A percentile compares a stretch with the other conserved stretches of the same genome.
phyloP scores from a whole-genome alignment of 2,113 vertebrate genomes.

The Myrmecophaga tridactyla region DNA sequence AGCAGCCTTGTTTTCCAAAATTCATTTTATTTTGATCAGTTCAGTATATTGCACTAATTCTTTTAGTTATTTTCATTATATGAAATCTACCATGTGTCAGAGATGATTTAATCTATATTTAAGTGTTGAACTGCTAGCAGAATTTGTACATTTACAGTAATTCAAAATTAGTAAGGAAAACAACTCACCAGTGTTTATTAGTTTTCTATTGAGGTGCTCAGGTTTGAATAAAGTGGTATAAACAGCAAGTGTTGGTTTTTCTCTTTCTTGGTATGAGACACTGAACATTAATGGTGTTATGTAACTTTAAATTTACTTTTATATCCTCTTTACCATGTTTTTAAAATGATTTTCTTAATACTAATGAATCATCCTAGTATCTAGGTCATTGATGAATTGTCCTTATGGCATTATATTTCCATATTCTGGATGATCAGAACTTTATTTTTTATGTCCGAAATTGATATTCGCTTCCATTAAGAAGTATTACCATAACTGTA shows the following conservation, averaged over 20 bases:
- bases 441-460: not conserved
- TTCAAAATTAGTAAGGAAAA: slow-evolving; percentile 85
- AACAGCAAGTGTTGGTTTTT: slow-evolving; percentile 62
- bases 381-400: not conserved
- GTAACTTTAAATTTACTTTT: not conserved
- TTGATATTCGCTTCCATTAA: slow-evolving; percentile 72
- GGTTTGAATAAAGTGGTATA: slow-evolving; percentile 89
- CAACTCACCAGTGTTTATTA: slow-evolving; percentile 87
- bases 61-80: slow-evolving; percentile 88
- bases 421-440: not conserved
- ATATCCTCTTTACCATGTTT: not conserved
- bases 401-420: not conserved
- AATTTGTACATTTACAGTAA: slow-evolving; percentile 85
- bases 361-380: not conserved
- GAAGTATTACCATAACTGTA: slow-evolving; percentile 77
- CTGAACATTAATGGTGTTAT: not conserved
- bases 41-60: slow-evolving; percentile 89
- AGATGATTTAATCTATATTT: slow-evolving; percentile 88
- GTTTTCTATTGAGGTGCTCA: slow-evolving; percentile 89
- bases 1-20: slow-evolving; percentile 86
- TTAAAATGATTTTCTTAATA: not conserved
- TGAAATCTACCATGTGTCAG: slow-evolving; percentile 87
- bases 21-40: slow-evolving; percentile 86
- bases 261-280: slow-evolving; percentile 8
- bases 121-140: slow-evolving; percentile 84